These are phyloP conservation scores for Cyprinus carpio DNA, from an alignment of 2,113 vertebrate genomes.

Conservation along the genomic window DNA sequence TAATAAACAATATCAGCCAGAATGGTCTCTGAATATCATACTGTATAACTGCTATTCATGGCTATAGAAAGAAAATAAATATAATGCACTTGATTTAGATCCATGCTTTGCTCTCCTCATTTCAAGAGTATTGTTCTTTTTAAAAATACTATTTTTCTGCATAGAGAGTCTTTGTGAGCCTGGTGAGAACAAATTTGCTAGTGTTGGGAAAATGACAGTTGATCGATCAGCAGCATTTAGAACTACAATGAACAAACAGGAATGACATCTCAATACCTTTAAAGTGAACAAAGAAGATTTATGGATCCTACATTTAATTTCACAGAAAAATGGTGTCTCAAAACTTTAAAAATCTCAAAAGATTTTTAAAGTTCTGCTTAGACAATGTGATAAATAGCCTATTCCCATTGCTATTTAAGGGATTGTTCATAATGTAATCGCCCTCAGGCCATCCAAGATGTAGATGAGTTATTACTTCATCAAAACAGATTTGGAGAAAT, in stretches of 20 bases:
- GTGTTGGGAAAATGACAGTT: slow-evolving; percentile 24
- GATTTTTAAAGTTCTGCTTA: neutral
- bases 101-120: neutral
- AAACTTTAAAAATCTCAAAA: neutral
- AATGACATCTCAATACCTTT: neutral
- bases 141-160: slow-evolving; percentile 12
- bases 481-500: too few species aligned
- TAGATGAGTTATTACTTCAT: neutral
- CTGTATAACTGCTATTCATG: slow-evolving; percentile 13
- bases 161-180: slow-evolving; percentile 19
- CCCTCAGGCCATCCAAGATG: neutral
- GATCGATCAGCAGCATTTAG: slow-evolving; percentile 40
- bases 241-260: slow-evolving; percentile 39
- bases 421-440: neutral
- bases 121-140: slow-evolving; percentile 3
- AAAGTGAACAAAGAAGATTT: slow-evolving; percentile 27
- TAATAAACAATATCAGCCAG: slow-evolving; percentile 27
- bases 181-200: neutral
- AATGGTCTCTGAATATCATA: slow-evolving; percentile 27
- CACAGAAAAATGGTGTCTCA: slow-evolving; percentile 24
- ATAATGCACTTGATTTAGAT: neutral
- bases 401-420: neutral
- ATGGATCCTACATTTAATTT: neutral
- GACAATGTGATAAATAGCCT: neutral
- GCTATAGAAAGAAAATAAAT: neutral